Evolutionary conservation across 2,888 invertebrate species (phyloP).

Genomic region (Noctuana brunneofusca): DNA sequence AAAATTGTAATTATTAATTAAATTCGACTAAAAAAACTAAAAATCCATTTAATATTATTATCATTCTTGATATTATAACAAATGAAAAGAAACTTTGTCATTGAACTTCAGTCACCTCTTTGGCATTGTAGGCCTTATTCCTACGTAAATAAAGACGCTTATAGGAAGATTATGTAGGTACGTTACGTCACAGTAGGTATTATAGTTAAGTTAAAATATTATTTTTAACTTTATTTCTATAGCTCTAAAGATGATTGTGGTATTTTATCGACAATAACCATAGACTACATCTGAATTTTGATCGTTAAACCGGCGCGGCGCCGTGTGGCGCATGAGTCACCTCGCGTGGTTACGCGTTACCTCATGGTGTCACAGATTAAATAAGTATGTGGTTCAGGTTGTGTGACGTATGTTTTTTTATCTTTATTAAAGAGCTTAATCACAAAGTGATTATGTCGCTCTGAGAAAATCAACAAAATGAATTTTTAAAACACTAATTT

Average conservation of each 20-base stretch:
- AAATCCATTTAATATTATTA: no score
- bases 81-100: neutral
- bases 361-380: slow-evolving; percentile 2
- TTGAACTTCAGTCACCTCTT: neutral
- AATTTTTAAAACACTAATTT: no score
- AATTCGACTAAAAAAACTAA: neutral
- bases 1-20: neutral
- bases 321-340: neutral
- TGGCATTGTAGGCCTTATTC: neutral
- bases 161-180: neutral
- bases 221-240: neutral
- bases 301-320: neutral
- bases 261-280: neutral
- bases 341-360: neutral
- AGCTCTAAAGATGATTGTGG: neutral
- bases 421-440: no score
- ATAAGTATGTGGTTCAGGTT: neutral
- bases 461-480: no score
- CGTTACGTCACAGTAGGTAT: neutral
- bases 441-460: no score
- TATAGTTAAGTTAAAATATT: neutral
- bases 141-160: neutral
- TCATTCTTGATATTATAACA: no score
- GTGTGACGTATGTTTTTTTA: neutral
- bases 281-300: neutral